These are phyloP conservation scores for Melieria picta DNA, from an alignment of 2,888 invertebrate genomes.

Conservation along the genomic window DNA sequence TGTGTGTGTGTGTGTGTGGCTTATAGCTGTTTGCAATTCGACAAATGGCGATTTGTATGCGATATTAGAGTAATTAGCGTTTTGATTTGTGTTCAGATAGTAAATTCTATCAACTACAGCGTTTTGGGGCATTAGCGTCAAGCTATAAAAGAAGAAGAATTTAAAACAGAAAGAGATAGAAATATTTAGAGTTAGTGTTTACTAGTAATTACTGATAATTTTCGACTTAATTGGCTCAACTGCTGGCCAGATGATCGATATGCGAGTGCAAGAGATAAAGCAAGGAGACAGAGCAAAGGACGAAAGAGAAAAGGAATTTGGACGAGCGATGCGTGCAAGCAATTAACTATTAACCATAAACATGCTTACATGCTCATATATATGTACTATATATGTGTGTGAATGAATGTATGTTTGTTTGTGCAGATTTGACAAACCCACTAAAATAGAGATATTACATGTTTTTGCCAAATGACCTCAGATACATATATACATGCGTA, in stretches of 20 bases:
- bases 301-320: neutral
- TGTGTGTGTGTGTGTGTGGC: conserved; percentile 15
- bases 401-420: neutral
- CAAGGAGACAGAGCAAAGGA: neutral
- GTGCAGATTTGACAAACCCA: neutral
- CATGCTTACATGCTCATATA: neutral
- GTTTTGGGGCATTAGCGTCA: conserved; percentile 24
- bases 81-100: conserved; percentile 9
- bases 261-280: neutral
- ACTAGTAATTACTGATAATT: conserved; percentile 13
- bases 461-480: neutral
- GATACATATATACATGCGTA: neutral
- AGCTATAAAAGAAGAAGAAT: conserved; percentile 34
- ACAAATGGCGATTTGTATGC: neutral
- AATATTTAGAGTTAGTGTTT: conserved; percentile 28
- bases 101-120: conserved; percentile 27
- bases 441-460: too few species aligned
- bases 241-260: neutral
- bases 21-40: neutral
- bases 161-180: conserved; percentile 27
- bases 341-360: neutral
- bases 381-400: neutral
- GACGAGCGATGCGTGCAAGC: neutral
- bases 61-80: conserved; percentile 1
- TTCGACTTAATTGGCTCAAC: conserved; percentile 3